Evolutionary conservation across 2,888 invertebrate species (phyloP).

Genomic region (Melanophora roralis): DNA sequence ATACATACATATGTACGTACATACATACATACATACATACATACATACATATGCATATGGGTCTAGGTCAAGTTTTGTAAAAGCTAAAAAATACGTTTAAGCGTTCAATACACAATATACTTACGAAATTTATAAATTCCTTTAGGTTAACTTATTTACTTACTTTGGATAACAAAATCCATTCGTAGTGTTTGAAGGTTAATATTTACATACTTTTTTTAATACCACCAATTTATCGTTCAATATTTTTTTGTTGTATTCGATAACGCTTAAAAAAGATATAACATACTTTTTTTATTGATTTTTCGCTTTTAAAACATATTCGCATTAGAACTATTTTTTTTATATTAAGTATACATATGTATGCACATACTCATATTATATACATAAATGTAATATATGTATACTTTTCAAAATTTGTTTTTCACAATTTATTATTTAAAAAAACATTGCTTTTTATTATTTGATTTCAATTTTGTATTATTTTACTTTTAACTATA

Average conservation of each 20-base stretch:
- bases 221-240: background rate
- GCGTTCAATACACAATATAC: background rate
- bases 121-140: background rate
- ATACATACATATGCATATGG: slow-evolving; percentile 5
- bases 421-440: no score
- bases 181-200: background rate
- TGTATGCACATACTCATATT: no score
- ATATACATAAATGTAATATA: no score
- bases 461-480: background rate
- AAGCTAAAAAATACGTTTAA: background rate
- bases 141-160: background rate
- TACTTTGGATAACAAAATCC: slow-evolving; percentile 16
- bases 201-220: no score
- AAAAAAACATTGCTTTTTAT: background rate
- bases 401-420: no score
- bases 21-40: background rate
- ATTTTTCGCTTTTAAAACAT: slow-evolving; percentile 34
- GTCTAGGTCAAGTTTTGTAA: slow-evolving; percentile 26
- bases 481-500: background rate
- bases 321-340: slow-evolving; percentile 10
- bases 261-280: background rate
- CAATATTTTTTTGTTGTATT: background rate
- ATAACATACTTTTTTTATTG: slow-evolving; percentile 23
- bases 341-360: no score
- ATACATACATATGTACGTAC: background rate